Conservation (phyloP, 2,888 invertebrate species). For the Lycaena phlaeas region DNA sequence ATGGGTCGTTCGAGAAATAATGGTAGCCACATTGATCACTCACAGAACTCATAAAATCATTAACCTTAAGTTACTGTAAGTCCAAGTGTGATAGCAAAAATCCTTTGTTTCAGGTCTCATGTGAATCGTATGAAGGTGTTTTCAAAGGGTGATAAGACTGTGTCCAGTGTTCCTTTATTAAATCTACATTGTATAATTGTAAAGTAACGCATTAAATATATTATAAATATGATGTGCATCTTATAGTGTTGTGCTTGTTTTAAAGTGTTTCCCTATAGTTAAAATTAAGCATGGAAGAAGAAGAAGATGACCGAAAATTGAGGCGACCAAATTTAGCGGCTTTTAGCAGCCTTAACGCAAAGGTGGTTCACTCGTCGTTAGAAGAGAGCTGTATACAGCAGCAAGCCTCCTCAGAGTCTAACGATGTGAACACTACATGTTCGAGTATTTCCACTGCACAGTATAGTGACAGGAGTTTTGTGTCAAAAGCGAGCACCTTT, state of each 20-base stretch:
- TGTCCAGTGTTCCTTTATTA: slow-evolving; percentile 67
- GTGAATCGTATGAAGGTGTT: slow-evolving; percentile 51
- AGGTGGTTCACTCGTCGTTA: slow-evolving; percentile 50
- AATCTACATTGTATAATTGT: slow-evolving; percentile 4
- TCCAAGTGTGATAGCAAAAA: slow-evolving; percentile 19
- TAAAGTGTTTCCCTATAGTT: slow-evolving; percentile 23
- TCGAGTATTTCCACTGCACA: slow-evolving; percentile 61
- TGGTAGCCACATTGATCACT: too few relatives aligned
- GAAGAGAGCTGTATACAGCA: slow-evolving; percentile 48
- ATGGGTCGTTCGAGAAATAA: not conserved
- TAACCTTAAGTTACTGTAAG: too few relatives aligned
- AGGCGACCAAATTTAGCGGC: slow-evolving; percentile 50
- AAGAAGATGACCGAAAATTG: slow-evolving; percentile 53
- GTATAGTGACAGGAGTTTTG: slow-evolving; percentile 61
- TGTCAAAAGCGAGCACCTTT: slow-evolving; percentile 68
- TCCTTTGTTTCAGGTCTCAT: slow-evolving; percentile 61
- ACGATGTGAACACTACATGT: slow-evolving; percentile 63
- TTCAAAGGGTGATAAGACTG: slow-evolving; percentile 68
- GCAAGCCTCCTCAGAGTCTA: slow-evolving; percentile 72
- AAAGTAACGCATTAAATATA: slow-evolving; percentile 52
- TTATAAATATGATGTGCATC: slow-evolving; percentile 49
- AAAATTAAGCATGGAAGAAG: slow-evolving; percentile 53
- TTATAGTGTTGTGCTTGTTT: slow-evolving; percentile 42
- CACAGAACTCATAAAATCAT: too few relatives aligned
- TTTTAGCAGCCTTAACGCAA: slow-evolving; percentile 46